Base-by-base conservation (phyloP, 2,797 vertebrate species). In the Merluccius polli region DNA sequence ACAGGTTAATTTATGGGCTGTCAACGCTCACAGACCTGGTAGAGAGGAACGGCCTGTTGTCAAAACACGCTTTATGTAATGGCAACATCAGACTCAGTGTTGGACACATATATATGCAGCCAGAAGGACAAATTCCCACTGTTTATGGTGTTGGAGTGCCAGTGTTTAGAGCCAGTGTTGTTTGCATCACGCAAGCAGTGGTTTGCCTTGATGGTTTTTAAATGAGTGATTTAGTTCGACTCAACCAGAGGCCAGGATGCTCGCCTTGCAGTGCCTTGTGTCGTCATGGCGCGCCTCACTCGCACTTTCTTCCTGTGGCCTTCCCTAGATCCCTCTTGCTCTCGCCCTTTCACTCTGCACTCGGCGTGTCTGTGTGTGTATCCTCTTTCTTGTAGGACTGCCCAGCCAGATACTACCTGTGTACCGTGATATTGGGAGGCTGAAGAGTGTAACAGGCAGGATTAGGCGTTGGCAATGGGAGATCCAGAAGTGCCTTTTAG, bases 401-500 rank as follows among this genome's bases (percentile, higher is more conserved):
- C 31, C 30, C 35, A 35, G 33, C 35, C 35, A 38, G 70, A n/a
- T 71, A 15, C n/a, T 21, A 11, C 29, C 30, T 3, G 15, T 35
- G 18, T 70, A 21, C 30, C n/a, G 16, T 18, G 31, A 5, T 35
- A 10, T 1, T 12, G 15, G 29, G 12, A 21, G 68, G 5, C 31
- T 21, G 32, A 31, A 18, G 27, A 1, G 76, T 89, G 27, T 91
- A 91, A 92, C 89, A 87, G 85, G 71, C 79, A 82, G 72, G 73
- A 90, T 90, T 86, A 89, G 87, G 59, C 24, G 16, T 74, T 78
- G 84, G 70, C 70, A 73, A 73, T 35, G n/a, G 52, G 77, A 82
- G 83, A 89, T 90, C 86, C 77, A 85, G 87, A 81, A 38, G 63
- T 70, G 79, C 84, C 81, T 90, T 89, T 88, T 84, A 88, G 85